phyloP scores from a whole-genome alignment of 2,797 vertebrate species.

The Hephaestus fuliginosus region DNA sequence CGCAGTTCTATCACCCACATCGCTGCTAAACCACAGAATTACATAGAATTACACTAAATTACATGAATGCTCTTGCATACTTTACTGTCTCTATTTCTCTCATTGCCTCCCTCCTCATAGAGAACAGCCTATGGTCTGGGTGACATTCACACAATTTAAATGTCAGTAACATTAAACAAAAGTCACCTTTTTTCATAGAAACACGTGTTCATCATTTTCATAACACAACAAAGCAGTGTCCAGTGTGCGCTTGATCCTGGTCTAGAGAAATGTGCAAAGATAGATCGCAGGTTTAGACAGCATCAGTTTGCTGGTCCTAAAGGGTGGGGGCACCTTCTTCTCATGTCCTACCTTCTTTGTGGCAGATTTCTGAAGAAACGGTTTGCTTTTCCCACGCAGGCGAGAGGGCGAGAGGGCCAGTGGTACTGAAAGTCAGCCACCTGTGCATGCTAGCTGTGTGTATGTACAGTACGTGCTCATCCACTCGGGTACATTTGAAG shows the following conservation, averaged over 20 bases:
- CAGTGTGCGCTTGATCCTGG: background rate
- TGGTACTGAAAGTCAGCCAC: slow-evolving; percentile 13
- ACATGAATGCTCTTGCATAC: slow-evolving; percentile 30
- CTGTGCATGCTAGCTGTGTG: slow-evolving; percentile 12
- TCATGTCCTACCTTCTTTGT: slow-evolving; percentile 3
- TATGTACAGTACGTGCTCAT: slow-evolving; percentile 54
- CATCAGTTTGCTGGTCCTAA: background rate
- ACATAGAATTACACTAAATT: slow-evolving; percentile 52
- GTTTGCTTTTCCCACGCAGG: slow-evolving; percentile 19
- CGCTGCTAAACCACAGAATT: slow-evolving; percentile 54
- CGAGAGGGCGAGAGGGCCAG: slow-evolving; percentile 5
- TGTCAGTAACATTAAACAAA: slow-evolving; percentile 15
- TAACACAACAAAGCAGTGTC: slow-evolving; percentile 1
- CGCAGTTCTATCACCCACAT: slow-evolving; percentile 33
- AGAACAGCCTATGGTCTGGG: slow-evolving; percentile 6
- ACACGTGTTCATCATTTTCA: slow-evolving; percentile 6
- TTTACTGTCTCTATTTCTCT: slow-evolving; percentile 10
- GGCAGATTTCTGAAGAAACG: slow-evolving; percentile 22
- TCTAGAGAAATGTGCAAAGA: background rate
- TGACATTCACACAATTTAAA: slow-evolving; percentile 14
- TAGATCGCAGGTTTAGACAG: background rate
- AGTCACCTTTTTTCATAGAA: background rate
- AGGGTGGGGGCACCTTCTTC: background rate
- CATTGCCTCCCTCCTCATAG: slow-evolving; percentile 14
- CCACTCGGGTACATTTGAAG: slow-evolving; percentile 44